phyloP scores from a whole-genome alignment of 2,797 vertebrate species.

The Chelonia mydas region DNA sequence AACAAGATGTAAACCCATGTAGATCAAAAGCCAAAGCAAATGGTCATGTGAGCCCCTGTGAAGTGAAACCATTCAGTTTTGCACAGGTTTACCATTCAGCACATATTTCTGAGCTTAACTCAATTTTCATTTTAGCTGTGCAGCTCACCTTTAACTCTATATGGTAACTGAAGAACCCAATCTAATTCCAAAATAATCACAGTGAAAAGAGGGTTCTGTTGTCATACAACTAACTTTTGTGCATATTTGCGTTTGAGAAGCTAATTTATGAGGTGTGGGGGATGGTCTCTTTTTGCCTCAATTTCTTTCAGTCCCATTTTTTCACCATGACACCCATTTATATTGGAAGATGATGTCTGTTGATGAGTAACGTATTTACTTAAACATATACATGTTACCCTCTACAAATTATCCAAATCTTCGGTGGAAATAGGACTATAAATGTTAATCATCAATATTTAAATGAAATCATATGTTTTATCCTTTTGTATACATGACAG shows the following conservation, averaged over 20 bases:
- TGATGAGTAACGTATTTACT: background rate
- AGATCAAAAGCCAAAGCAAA: background rate
- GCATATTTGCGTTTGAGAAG: background rate
- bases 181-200: background rate
- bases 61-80: background rate
- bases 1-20: background rate
- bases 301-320: background rate
- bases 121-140: background rate
- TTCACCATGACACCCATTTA: background rate
- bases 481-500: background rate
- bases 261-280: background rate
- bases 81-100: background rate
- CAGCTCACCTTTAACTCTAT: background rate
- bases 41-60: background rate
- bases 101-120: background rate
- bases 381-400: background rate
- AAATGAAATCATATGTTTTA: background rate
- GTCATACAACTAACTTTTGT: background rate
- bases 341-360: background rate
- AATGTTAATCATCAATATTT: background rate
- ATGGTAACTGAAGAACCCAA: background rate
- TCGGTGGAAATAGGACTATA: background rate
- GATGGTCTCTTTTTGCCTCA: background rate
- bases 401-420: background rate
- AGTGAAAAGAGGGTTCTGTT: background rate